phyloP scores from a whole-genome alignment of 2,888 invertebrate genomes.

The Microchrysa polita region DNA sequence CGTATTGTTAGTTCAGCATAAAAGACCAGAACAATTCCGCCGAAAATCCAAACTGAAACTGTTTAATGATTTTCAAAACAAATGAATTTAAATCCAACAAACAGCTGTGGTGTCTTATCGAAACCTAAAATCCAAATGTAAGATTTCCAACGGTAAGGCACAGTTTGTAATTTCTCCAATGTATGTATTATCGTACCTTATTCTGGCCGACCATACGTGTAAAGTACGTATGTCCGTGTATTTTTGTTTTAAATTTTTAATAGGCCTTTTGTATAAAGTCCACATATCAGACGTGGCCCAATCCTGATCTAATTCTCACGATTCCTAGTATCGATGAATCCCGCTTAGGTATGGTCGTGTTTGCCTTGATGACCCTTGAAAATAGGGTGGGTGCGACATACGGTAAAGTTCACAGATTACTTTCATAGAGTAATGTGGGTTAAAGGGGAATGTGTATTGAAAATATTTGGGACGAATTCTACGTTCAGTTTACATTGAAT shows the following conservation, averaged over 20 bases:
- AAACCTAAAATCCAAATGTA: constrained; percentile 33
- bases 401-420: constrained; percentile 15
- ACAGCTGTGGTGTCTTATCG: constrained; percentile 10
- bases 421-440: neutral
- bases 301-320: constrained; percentile 45
- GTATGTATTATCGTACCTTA: too few relatives aligned
- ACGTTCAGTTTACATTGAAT: too few relatives aligned
- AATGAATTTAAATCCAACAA: constrained; percentile 10
- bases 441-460: neutral
- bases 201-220: too few relatives aligned
- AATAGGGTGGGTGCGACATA: neutral
- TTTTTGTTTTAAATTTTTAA: constrained; percentile 46
- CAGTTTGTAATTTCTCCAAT: too few relatives aligned
- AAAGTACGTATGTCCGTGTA: neutral
- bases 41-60: neutral
- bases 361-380: neutral
- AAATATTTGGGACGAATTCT: neutral
- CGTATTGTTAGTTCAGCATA: neutral
- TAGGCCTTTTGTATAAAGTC: constrained; percentile 4
- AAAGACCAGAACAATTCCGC: neutral
- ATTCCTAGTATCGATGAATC: constrained; percentile 5
- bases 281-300: constrained; percentile 46
- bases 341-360: neutral
- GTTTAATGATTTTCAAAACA: neutral
- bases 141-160: constrained; percentile 14